Base-by-base conservation (phyloP, 2,113 vertebrate species). In the Ptyas mucosa region DNA sequence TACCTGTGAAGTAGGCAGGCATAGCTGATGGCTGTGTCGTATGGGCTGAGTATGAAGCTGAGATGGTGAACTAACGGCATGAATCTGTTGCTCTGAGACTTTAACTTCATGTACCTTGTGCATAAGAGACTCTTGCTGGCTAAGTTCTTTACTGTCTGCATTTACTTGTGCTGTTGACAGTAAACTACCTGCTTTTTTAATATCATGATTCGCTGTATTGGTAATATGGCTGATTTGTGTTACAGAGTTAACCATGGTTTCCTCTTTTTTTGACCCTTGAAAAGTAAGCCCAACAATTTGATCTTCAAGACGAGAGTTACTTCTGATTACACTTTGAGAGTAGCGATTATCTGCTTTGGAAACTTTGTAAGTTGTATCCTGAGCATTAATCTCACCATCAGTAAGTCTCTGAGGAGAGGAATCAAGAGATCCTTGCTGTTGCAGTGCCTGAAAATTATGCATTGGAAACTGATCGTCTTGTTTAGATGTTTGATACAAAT, bases 311-410 rank as follows among this genome's bases (percentile, higher is more conserved):
- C 98, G 98, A 29, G 98, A 98, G 96, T 98, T 99, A 96, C 98
- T 99, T 96, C 98, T 98, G 94, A 99, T 99, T 14, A 99, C 98
- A n/a, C 98, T 99, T 96, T 99, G 99, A 90, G 98, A 98, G 86
- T 99, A 99, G 92, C 98, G 97, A 95, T 99, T 98, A 55, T 99
- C 99, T 96, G 98, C 97, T 97, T 99, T 99, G 53, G 99, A 99
- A 94, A 98, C 98, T 92, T 98, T 98, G 85, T 98, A 99, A 89
- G 98, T 97, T 21, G 98, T 95, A 94, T 98, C 98, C 95, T 98
- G 98, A 93, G 97, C 95, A 2, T 18, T 96, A 81, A 98, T 97
- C 88, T 98, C 98, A 90, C 96, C 97, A 53, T 98, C 97, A 0
- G 98, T 94, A 24, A 98, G 95, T 89, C 97, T 97, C n/a, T 98